Evolutionary conservation across 2,888 invertebrate genomes (phyloP), one percentile per base, ranked within the genome.

Genomic region (Scaptomyza cyrtandrae): DNA sequence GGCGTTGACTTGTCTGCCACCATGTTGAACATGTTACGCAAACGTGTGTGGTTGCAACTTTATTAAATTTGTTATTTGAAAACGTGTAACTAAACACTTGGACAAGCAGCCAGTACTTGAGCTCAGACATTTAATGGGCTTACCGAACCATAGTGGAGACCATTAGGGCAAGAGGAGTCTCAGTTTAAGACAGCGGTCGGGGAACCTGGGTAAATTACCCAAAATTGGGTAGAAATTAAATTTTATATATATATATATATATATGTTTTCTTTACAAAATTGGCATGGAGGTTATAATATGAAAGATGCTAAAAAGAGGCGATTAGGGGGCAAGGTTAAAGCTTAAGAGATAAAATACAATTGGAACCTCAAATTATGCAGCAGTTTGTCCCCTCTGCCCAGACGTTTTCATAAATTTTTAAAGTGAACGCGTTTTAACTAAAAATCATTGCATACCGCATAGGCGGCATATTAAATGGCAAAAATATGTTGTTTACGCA

Each of bases 51-150:
- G 9, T 54, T 62, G 63, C 68, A 77, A 65, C 69, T 69, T 62
- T 78, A 75, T 78, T 75, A 75, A 73, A 59, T 65, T 63, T 54
- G n/a, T 79, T 55, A 43, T 52, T 71, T 78, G 14, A 14, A 71
- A 64, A 79, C 67, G 56, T 19, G 19, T 19, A 19, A 19, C 19
- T 19, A 19, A 19, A 54, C 41, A 53, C 45, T 61, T 53, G 44
- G 31, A 52, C 31, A 55, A 35, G 56, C 57, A 66, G 61, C 56
- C 53, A 73, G 49, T 54, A 59, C 64, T 78, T 62, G 63, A 73
- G 63, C 74, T 43, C 57, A 48, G 19, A 16, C 61, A 33, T 43
- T 6, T 14, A 6, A 31, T 31, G 11, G 11, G 1, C 29, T 46
- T 46, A 45, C 6, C 6, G 14, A 31, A 31, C 16, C 16, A 31